Evolutionary conservation across 2,888 invertebrate genomes (phyloP), one percentile per base, ranked within the genome.

Genomic region (Zygaena filipendulae): DNA sequence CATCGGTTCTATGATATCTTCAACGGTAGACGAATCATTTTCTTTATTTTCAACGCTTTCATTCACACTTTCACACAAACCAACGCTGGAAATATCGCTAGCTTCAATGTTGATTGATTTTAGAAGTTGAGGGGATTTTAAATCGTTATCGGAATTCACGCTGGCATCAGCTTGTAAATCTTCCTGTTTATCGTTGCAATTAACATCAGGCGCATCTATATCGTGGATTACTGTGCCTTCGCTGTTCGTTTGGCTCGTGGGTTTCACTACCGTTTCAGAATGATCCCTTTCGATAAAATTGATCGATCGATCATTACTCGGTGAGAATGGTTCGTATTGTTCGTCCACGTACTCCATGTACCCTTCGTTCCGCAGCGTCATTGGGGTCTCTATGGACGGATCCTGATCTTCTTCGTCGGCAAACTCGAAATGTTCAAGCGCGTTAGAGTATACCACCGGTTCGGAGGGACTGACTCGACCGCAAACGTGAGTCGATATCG

Each of bases 331-430:
- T 54, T 79, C 53, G 52, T 63, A 54, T 43, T 81, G 66, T 50
- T 82, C 59, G 51, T 75, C 72, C 2, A 75, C 71, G 3, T 75
- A 50, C 33, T 74, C 74, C 71, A 79, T 72, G 39, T 71, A 79
- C 5, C 69, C 71, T 27, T 61, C 61, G 38, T 72, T 75, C 20
- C 49, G 56, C 2, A 61, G 69, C 2, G 59, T 60, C 2, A 40
- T 39, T 2, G 69, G 64, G 2, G 51, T 84, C 44, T 88, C 90
- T 3, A 87, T 75, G 9, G 87, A 84, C 11, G 88, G 84, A n/a
- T 89, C 90, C 50, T 90, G 91, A 0, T 89, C 91, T 0, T 91
- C 92, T 0, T 91, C 91, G 52, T 94, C 94, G 81, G 91, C 92
- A 52, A 89, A 94, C 52, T 92, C 92, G 40, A 93, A 88, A 50